Evolutionary conservation across 2,113 vertebrate species (phyloP), one percentile per base, ranked within the genome.

Genomic region (Centropus bengalensis): DNA sequence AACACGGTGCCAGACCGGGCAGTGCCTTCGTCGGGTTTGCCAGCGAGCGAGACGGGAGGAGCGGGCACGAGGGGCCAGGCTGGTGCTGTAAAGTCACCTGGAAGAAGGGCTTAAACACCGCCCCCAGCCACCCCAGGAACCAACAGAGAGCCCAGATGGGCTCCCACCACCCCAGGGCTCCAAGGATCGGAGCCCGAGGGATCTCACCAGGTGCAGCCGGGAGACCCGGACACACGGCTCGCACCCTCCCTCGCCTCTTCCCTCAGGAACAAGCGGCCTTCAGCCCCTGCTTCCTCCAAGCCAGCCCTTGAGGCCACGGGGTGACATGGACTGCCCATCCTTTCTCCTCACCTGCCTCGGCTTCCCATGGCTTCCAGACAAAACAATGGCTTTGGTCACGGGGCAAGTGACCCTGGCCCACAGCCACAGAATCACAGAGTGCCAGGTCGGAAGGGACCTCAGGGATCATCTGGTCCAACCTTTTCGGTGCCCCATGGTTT

Each of bases 291-390:
- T 36, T 82, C 40, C 55, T 15, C 9, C 54, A 24, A 14, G 6
- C 11, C n/a, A n/a, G 1, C 45, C 32, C 0, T 0, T 2, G 33
- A 28, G 9, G 9, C 36, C 28, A 8, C 15, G 28, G 3, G 14
- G 14, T 7, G 23, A 21, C 27, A 22, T 3, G 6, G 56, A 51
- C 32, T 27, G 3, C 6, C 13, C 19, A 12, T 5, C 36, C 45
- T 40, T 32, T 6, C 47, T 58, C 44, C 11, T 21, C 11, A 30
- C 62, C 10, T 5, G 27, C 23, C 32, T 8, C 0, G 9, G 10
- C 49, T 58, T 59, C 28, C 69, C 1, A 1, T 1, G 47, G 10
- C 2, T 22, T 42, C 28, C 80, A 64, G 24, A 10, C 3, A 30
- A 21, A 2, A 10, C 4, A 12, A 9, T 0, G 7, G 30, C 40